Conservation (phyloP, 2,888 invertebrate species). For the Neoascia interrupta region DNA sequence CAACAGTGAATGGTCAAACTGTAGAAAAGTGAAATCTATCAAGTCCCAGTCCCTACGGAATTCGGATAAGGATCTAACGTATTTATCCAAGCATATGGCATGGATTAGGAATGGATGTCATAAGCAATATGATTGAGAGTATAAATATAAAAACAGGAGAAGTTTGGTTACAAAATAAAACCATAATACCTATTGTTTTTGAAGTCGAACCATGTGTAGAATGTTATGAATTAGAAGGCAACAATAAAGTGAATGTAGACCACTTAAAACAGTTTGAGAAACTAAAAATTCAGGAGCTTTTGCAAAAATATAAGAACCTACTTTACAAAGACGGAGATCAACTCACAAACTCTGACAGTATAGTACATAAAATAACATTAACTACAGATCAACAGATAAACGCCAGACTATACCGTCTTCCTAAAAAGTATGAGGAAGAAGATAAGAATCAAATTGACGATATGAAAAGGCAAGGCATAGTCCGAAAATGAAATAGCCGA, state of each 20-base stretch:
- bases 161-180: conserved; percentile 6
- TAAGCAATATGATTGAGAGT: not conserved
- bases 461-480: conserved; percentile 17
- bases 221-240: not conserved
- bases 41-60: conserved; percentile 12
- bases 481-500: conserved; percentile 16
- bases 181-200: not conserved
- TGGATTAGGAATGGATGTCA: conserved; percentile 2
- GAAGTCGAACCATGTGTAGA: not conserved
- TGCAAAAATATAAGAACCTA: conserved; percentile 4
- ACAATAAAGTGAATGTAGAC: not conserved
- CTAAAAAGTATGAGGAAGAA: conserved; percentile 22
- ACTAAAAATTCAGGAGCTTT: not conserved
- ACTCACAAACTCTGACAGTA: conserved; percentile 14
- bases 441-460: conserved; percentile 7
- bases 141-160: conserved; percentile 2
- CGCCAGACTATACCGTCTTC: conserved; percentile 4
- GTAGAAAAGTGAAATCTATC: conserved; percentile 6
- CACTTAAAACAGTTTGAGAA: not conserved
- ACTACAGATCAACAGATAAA: conserved; percentile 19
- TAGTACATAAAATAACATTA: conserved; percentile 15
- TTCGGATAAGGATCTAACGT: not conserved
- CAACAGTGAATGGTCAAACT: not conserved
- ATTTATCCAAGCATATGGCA: conserved; percentile 1
- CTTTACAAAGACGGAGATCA: conserved; percentile 5